phyloP scores from a whole-genome alignment of 2,113 vertebrate genomes.

The Odobenus rosmarus region DNA sequence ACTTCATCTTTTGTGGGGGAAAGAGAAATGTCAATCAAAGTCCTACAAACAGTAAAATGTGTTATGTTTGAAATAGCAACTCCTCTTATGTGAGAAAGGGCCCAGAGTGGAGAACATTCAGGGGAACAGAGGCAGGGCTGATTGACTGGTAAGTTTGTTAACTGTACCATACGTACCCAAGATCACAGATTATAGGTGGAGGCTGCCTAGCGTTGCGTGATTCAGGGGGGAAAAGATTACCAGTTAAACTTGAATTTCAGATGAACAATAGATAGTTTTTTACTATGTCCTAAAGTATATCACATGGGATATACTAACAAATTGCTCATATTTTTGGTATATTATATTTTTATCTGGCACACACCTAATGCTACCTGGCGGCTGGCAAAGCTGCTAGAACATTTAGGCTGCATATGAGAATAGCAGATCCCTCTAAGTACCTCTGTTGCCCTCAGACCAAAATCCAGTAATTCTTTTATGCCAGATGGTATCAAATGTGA shows the following conservation, averaged over 20 bases:
- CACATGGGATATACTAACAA: background rate
- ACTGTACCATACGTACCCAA: background rate
- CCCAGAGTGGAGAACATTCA: background rate
- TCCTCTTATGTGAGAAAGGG: background rate
- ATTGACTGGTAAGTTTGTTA: background rate
- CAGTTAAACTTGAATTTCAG: background rate
- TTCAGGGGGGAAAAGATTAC: background rate
- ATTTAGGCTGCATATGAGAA: background rate
- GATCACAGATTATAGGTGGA: background rate
- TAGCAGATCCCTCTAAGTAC: background rate
- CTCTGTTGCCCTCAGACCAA: constrained; percentile 52
- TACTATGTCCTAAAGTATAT: background rate
- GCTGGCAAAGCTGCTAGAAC: background rate
- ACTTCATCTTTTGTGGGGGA: background rate
- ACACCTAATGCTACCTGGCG: background rate
- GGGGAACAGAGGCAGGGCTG: background rate
- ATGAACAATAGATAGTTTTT: background rate
- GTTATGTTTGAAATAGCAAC: background rate
- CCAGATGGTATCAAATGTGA: constrained; percentile 66
- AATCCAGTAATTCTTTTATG: constrained; percentile 9
- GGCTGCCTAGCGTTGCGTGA: background rate
- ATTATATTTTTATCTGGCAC: background rate
- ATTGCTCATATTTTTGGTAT: background rate
- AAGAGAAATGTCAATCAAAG: constrained; percentile 20
- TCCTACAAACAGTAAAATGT: background rate